Percentiles rank a stretch among this genome's conserved stretches.
These are phyloP conservation scores for Sphaeridia pumilis DNA, from an alignment of 2,888 invertebrate genomes.

Conservation along the genomic window DNA sequence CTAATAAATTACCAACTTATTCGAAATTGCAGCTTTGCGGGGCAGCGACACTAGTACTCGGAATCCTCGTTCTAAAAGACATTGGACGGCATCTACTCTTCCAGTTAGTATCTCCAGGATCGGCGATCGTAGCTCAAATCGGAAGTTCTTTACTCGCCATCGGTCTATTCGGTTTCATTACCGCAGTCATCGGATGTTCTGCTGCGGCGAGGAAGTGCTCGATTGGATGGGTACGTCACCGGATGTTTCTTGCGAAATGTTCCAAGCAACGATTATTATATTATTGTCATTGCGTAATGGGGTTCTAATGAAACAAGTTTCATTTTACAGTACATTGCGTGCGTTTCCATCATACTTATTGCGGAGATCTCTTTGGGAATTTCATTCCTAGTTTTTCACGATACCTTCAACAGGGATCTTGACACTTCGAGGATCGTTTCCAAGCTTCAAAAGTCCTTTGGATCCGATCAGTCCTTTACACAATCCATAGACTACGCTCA, in stretches of 20 bases:
- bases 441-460: conserved; percentile 29
- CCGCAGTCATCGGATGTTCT: conserved; percentile 32
- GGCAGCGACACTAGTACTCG: conserved; percentile 26
- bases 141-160: conserved; percentile 31
- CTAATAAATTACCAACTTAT: not conserved
- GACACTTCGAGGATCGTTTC: conserved; percentile 28
- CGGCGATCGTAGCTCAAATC: conserved; percentile 30
- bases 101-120: conserved; percentile 31
- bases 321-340: conserved; percentile 29
- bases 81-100: conserved; percentile 28
- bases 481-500: conserved; percentile 35
- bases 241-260: not conserved
- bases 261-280: not conserved
- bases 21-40: conserved; percentile 28
- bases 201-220: conserved; percentile 32
- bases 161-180: conserved; percentile 32
- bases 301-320: not conserved
- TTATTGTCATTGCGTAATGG: not conserved
- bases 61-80: conserved; percentile 29
- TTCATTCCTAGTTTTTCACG: conserved; percentile 32
- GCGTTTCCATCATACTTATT: conserved; percentile 29
- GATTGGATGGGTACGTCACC: conserved; percentile 35
- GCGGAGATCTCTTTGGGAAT: conserved; percentile 33
- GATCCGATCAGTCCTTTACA: conserved; percentile 31
- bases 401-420: conserved; percentile 29